Base-by-base conservation (phyloP, 1,140 invertebrate genomes). In the Reticulitermes speratus region DNA sequence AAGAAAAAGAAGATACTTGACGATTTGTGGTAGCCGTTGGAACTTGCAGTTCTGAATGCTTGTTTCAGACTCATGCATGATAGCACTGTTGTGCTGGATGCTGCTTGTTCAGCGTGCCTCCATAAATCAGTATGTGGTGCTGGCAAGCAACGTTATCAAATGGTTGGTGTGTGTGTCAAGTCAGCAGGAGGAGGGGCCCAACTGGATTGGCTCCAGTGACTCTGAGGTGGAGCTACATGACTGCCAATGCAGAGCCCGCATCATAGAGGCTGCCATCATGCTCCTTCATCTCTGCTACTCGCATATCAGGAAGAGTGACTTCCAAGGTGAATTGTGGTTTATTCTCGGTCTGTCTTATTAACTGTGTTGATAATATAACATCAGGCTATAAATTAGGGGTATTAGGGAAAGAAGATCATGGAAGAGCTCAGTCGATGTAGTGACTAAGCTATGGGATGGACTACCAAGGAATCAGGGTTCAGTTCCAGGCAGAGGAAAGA, bases 61-160 rank as follows among this genome's bases (percentile, higher is more conserved):
- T 75, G n/a, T 75, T 75, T n/a, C 65, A 75, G 65, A 75, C 65
- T 75, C 65, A 5, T 75, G 65, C 65, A 75, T 75, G 65, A 75
- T 75, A 75, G 6, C 65, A 0, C n/a, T 75, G 65, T 25, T 75
- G n/a, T 75, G 65, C n/a, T 75, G 65, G 65, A n/a, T 75, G 25
- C 65, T 75, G 65, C n/a, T 75, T 8, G n/a, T 30, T 5, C 65
- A 75, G 65, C 65, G 65, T 75, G 65, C 65, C n/a, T 3, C 25
- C 9, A 75, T 75, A 6, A 3, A 30, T 9, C 65, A 75, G 14
- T 75, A 75, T 30, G 65, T 75, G 65, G 65, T 75, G 65, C 16
- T 75, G 65, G n/a, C 25, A 25, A 75, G 65, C n/a, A n/a, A 30
- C n/a, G 7, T 75, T 3, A 75, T 75, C n/a, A 25, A 30, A 25